phyloP scores from a whole-genome alignment of 1,140 invertebrate species.

The Brachionus manjavacas region DNA sequence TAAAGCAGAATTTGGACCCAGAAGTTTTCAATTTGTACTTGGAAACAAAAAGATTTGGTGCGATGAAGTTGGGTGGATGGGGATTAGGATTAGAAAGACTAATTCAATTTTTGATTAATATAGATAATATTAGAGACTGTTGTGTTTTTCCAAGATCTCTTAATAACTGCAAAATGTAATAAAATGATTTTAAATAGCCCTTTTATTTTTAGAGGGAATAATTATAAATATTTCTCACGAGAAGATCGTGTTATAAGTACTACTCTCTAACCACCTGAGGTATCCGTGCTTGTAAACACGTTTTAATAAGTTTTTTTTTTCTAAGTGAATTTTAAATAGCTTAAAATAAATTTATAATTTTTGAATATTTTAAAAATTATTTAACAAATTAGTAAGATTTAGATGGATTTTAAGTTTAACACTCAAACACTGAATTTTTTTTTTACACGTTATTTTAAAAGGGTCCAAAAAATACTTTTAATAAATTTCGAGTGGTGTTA shows the following conservation, averaged over 20 bases:
- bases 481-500: no score
- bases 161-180: constrained; percentile 39
- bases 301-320: no score
- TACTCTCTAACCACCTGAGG: background rate
- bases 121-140: constrained; percentile 31
- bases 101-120: constrained; percentile 3
- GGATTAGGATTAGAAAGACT: constrained; percentile 41
- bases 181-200: background rate
- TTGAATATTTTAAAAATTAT: no score
- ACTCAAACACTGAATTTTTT: no score
- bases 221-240: background rate
- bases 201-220: background rate
- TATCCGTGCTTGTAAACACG: background rate
- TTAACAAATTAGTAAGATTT: no score
- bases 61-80: constrained; percentile 13
- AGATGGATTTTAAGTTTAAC: no score
- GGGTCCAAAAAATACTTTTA: no score
- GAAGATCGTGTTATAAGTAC: background rate
- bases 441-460: no score
- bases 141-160: constrained; percentile 34
- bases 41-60: constrained; percentile 34
- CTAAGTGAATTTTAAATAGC: no score
- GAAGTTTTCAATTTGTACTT: constrained; percentile 3
- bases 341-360: no score
- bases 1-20: constrained; percentile 1